Conservation (phyloP, 2,888 invertebrate species). For the Chrysotoxum bicinctum region DNA sequence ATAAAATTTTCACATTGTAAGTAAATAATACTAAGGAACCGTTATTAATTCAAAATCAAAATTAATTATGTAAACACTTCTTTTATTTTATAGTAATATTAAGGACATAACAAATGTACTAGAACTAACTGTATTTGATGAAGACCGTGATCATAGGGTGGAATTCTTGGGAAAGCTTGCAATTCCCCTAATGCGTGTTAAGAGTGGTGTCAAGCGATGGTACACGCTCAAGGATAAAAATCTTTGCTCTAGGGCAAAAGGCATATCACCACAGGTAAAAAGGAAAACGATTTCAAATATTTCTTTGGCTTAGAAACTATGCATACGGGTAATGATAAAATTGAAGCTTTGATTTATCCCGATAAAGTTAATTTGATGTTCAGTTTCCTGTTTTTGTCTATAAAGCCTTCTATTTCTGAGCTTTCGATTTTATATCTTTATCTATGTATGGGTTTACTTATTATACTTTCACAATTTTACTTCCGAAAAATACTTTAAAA, state of each 20-base stretch:
- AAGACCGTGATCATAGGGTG: conserved; percentile 98
- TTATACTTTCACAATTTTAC: too few relatives aligned
- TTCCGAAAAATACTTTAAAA: too few relatives aligned
- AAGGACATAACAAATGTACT: conserved; percentile 97
- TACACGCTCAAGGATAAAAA: conserved; percentile 98
- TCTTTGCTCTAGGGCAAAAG: conserved; percentile 93
- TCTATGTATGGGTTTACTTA: too few relatives aligned
- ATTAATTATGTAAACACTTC: too few relatives aligned
- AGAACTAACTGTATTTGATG: conserved; percentile 98
- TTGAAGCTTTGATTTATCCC: too few relatives aligned
- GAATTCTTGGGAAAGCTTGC: conserved; percentile 97
- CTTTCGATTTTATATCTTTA: too few relatives aligned
- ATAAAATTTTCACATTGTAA: conserved; percentile 99
- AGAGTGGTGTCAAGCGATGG: conserved; percentile 96
- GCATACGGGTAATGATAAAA: too few relatives aligned
- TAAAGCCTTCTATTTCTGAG: too few relatives aligned
- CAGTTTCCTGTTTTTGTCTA: too few relatives aligned
- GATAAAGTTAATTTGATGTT: too few relatives aligned
- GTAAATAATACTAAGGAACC: conserved; percentile 75
- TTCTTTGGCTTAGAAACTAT: neutral
- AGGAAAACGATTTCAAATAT: neutral
- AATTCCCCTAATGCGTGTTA: conserved; percentile 92
- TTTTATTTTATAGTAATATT: conserved; percentile 86
- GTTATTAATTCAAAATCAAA: too few relatives aligned
- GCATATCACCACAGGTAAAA: conserved; percentile 88